phyloP scores from a whole-genome alignment of 2,797 vertebrate genomes.

The Bucorvus abyssinicus region DNA sequence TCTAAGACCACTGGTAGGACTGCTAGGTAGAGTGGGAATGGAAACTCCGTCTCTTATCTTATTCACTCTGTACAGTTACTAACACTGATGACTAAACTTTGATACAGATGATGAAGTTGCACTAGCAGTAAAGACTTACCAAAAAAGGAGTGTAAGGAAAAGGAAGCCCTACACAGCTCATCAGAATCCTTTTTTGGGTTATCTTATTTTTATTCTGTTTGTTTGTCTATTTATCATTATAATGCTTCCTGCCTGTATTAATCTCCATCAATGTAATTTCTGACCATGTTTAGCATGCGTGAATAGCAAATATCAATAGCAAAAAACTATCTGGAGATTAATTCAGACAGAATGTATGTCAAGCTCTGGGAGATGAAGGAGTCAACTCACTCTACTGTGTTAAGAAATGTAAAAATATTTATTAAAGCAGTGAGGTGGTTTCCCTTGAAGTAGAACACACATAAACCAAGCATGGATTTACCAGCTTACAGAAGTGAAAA shows the following conservation, averaged over 20 bases:
- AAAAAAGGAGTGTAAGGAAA: neutral
- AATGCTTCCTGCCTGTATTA: neutral
- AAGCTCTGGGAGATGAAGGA: neutral
- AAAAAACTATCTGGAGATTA: neutral
- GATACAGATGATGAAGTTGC: neutral
- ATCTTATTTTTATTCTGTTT: neutral
- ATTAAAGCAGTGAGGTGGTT: neutral
- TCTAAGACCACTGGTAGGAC: neutral
- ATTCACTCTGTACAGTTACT: neutral
- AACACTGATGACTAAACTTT: neutral
- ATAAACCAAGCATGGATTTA: neutral
- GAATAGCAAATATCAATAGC: neutral
- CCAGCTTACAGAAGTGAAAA: neutral
- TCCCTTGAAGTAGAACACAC: neutral
- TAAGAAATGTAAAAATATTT: neutral
- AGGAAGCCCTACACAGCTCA: neutral
- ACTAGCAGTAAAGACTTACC: neutral
- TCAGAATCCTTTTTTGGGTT: neutral
- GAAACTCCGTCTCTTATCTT: neutral
- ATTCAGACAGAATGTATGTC: neutral
- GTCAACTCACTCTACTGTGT: neutral
- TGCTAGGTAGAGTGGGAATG: neutral
- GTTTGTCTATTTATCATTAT: neutral
- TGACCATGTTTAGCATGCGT: neutral
- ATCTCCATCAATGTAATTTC: neutral